Conservation (phyloP, 1,140 invertebrate genomes). For the Cephus cinctus region DNA sequence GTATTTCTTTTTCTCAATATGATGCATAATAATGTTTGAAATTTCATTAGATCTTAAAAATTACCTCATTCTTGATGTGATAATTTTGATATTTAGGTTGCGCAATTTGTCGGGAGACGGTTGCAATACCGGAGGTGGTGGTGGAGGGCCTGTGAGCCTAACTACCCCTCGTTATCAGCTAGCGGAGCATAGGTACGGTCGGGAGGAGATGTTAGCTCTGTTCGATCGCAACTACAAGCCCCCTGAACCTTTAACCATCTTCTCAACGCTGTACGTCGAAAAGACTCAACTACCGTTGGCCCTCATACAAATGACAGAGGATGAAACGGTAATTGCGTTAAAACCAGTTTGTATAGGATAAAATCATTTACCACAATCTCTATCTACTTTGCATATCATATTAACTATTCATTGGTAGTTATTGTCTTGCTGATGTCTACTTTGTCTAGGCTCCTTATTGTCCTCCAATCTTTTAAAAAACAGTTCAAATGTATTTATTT, state of each 20-base stretch:
- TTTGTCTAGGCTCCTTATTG: too few relatives aligned
- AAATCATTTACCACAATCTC: too few relatives aligned
- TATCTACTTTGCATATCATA: too few relatives aligned
- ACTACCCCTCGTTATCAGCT: constrained; percentile 61
- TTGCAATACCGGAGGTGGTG: constrained; percentile 46
- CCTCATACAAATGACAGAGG: constrained; percentile 74
- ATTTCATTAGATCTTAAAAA: too few relatives aligned
- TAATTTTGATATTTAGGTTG: constrained; percentile 59
- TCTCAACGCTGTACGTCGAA: constrained; percentile 70
- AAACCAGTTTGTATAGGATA: too few relatives aligned
- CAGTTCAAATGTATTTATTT: too few relatives aligned
- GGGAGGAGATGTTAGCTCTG: constrained; percentile 86
- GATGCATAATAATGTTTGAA: background rate
- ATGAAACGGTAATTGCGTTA: constrained; percentile 80
- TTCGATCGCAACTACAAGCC: constrained; percentile 69
- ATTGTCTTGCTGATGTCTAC: too few relatives aligned
- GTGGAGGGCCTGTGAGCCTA: constrained; percentile 50
- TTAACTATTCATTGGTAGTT: too few relatives aligned
- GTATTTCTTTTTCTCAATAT: background rate
- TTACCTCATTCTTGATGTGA: too few relatives aligned
- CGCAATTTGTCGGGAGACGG: constrained; percentile 63
- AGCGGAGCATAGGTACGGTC: constrained; percentile 76
- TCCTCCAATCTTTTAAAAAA: too few relatives aligned
- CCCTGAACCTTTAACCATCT: constrained; percentile 66
- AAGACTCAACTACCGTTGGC: constrained; percentile 76